Evolutionary conservation across 2,113 vertebrate genomes (phyloP).

Genomic region (Xiphophorus couchianus): DNA sequence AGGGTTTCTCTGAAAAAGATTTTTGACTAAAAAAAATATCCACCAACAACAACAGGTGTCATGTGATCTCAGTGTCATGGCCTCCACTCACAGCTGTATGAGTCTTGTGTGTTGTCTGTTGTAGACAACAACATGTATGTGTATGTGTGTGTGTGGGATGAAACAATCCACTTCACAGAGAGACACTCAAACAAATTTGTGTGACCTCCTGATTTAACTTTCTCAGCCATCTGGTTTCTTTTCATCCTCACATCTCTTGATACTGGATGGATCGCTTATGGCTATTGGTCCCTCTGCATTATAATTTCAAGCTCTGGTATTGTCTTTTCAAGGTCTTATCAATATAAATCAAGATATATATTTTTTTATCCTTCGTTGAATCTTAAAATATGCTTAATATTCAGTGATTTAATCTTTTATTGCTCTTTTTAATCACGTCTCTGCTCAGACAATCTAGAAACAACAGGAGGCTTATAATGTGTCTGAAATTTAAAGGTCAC

Average conservation of each 20-base stretch:
- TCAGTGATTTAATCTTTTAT: slow-evolving; percentile 7
- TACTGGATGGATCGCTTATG: slow-evolving; percentile 9
- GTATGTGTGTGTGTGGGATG: slow-evolving; percentile 6
- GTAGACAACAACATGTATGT: no score
- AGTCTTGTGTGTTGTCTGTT: slow-evolving; percentile 16
- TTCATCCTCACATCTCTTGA: slow-evolving; percentile 47
- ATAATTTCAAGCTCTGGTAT: slow-evolving; percentile 1
- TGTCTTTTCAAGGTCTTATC: not conserved
- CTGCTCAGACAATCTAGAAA: not conserved
- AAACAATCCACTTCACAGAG: slow-evolving; percentile 46
- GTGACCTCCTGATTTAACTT: slow-evolving; percentile 46
- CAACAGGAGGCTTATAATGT: slow-evolving; percentile 4
- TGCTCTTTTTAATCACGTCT: slow-evolving; percentile 19
- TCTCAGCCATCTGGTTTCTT: slow-evolving; percentile 28
- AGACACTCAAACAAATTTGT: slow-evolving; percentile 34
- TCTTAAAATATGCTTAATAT: slow-evolving; percentile 9
- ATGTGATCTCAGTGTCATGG: slow-evolving; percentile 6
- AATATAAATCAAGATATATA: not conserved
- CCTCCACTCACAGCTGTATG: slow-evolving; percentile 36
- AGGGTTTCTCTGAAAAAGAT: not conserved
- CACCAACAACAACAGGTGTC: not conserved
- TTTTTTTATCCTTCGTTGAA: not conserved
- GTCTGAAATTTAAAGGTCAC: slow-evolving; percentile 24
- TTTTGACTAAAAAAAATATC: not conserved
- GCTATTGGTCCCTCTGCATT: slow-evolving; percentile 8